phyloP scores from a whole-genome alignment of 2,113 vertebrate species.

The Gambusia holbrooki region DNA sequence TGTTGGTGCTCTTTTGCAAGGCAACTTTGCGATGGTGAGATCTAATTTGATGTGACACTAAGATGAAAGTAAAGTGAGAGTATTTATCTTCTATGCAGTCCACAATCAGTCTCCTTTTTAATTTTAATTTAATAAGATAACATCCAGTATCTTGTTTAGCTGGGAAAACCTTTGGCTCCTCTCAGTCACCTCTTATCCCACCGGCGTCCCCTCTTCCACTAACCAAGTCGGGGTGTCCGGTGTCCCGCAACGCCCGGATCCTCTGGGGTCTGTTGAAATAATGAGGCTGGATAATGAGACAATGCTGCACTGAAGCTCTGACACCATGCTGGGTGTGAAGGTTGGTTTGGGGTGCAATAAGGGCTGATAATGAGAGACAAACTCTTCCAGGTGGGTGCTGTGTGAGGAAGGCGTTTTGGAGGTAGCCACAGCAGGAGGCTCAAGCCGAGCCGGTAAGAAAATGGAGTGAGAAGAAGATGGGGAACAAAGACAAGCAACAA shows the following conservation, averaged over 20 bases:
- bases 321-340: constrained; percentile 66
- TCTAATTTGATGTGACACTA: not conserved
- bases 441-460: constrained; percentile 46
- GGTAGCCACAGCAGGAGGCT: constrained; percentile 66
- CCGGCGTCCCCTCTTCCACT: constrained; percentile 36
- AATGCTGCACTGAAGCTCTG: constrained; percentile 58
- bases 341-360: constrained; percentile 56
- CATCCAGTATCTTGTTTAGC: not conserved
- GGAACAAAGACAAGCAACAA: constrained; percentile 56
- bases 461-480: constrained; percentile 25
- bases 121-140: not conserved
- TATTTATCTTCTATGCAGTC: not conserved
- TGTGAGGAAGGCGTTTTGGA: constrained; percentile 60
- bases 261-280: constrained; percentile 66
- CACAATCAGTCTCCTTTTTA: not conserved
- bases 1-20: not conserved
- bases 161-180: constrained; percentile 50
- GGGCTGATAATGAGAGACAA: constrained; percentile 78
- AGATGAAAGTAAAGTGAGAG: not conserved
- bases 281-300: constrained; percentile 65
- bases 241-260: constrained; percentile 54
- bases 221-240: constrained; percentile 64
- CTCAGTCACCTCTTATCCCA: constrained; percentile 55
- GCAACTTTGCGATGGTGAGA: not conserved
- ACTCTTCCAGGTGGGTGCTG: constrained; percentile 58